Conservation (phyloP, 2,113 vertebrate species). For the Telmatochromis sp. region DNA sequence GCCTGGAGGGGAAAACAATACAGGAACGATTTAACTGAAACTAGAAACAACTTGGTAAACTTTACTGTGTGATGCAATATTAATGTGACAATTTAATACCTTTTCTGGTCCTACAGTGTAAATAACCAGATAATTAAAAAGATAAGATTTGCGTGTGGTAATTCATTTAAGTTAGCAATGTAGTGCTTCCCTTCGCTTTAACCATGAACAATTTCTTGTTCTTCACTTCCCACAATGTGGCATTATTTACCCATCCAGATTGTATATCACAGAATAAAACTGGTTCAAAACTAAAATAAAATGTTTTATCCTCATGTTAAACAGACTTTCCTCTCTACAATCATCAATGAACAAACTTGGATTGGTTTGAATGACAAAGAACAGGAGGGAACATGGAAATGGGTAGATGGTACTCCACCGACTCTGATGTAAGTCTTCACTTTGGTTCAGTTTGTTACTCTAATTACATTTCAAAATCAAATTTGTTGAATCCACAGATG, state of each 20-base stretch:
- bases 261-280: background rate
- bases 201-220: background rate
- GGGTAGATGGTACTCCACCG: conserved; percentile 22
- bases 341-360: background rate
- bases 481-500: fast-evolving
- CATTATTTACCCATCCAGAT: background rate
- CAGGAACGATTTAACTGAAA: background rate
- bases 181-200: background rate
- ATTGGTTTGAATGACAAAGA: background rate
- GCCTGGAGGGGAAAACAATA: background rate
- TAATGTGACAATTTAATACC: background rate
- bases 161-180: background rate
- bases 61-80: background rate
- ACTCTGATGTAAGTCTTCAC: background rate
- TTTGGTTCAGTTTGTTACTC: background rate
- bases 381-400: conserved; percentile 22
- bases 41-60: background rate
- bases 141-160: background rate
- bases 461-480: background rate
- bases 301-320: background rate
- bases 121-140: background rate
- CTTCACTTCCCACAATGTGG: background rate
- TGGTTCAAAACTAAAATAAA: background rate
- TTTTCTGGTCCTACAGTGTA: background rate
- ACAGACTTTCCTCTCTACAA: background rate